Percentiles rank a stretch among this genome's conserved stretches.
Conservation (phyloP, 1,140 invertebrate genomes). For the Macrotrachela quadricornifera region DNA sequence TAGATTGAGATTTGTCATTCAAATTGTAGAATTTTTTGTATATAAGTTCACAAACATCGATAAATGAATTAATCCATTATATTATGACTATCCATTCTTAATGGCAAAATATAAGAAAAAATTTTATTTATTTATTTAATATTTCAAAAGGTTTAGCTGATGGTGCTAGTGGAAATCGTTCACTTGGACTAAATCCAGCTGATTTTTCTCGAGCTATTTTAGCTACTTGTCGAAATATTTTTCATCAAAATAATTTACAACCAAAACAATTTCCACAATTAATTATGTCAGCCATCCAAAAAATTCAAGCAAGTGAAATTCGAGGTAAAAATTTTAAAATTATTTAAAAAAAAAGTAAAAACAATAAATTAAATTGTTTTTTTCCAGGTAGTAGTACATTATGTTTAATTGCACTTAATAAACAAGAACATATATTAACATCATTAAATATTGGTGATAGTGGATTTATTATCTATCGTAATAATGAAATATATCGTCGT, state of each 20-base stretch:
- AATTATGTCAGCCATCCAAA: no score
- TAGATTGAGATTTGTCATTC: no score
- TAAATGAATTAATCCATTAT: no score
- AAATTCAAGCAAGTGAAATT: no score
- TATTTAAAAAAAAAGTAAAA: no score
- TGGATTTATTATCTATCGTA: slow-evolving; percentile 1
- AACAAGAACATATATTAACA: background rate
- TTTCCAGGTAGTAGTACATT: slow-evolving; percentile 2
- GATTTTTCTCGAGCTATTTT: slow-evolving; percentile 2
- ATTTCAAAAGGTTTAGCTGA: background rate
- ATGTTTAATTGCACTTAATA: slow-evolving; percentile 5
- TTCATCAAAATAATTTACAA: background rate
- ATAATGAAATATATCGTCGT: background rate
- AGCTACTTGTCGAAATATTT: background rate
- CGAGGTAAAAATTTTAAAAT: no score
- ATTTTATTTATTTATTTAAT: no score
- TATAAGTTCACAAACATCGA: no score
- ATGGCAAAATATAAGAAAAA: no score
- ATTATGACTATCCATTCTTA: no score
- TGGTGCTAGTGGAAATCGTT: slow-evolving; percentile 8
- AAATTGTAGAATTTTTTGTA: no score
- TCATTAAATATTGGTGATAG: slow-evolving; percentile 8
- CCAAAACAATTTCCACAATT: background rate
- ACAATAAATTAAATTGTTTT: no score
- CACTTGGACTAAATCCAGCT: slow-evolving; percentile 5